A percentile compares a stretch with the other conserved stretches of the same genome.
Conservation (phyloP, 2,797 vertebrate genomes). For the Amblyopsis hoosieri region DNA sequence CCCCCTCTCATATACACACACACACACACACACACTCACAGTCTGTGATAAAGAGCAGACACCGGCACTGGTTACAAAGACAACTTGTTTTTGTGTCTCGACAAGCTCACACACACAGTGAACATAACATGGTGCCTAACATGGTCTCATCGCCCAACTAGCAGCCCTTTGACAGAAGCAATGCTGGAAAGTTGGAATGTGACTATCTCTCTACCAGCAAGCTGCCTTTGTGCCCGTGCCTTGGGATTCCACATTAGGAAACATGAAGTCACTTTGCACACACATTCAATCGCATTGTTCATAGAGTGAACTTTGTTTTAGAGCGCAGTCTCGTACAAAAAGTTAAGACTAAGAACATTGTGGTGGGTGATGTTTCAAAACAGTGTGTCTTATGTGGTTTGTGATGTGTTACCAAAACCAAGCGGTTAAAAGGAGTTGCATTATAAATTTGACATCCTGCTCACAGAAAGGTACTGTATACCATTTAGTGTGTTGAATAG, state of each 20-base stretch:
- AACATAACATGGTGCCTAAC: conserved; percentile 60
- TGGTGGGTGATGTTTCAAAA: too few species aligned
- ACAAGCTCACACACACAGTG: conserved; percentile 41
- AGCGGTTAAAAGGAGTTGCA: too few species aligned
- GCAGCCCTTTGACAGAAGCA: conserved; percentile 15
- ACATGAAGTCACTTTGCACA: background rate
- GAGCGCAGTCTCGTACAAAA: too few species aligned
- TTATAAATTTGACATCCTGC: too few species aligned
- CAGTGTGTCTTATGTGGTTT: too few species aligned
- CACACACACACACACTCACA: conserved; percentile 14
- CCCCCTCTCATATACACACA: conserved; percentile 13
- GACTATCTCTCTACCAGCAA: conserved; percentile 15
- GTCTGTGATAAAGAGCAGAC: conserved; percentile 68
- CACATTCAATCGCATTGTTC: background rate
- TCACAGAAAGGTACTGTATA: too few species aligned
- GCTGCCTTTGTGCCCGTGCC: background rate
- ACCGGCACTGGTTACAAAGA: conserved; percentile 56
- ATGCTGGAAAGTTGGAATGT: conserved; percentile 38
- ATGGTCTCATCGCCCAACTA: conserved; percentile 58
- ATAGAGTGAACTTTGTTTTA: background rate
- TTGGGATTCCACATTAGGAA: background rate
- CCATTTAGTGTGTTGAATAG: too few species aligned
- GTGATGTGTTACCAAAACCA: too few species aligned
- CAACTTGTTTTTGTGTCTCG: conserved; percentile 64
- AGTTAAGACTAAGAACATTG: too few species aligned